Evolutionary conservation across 2,888 invertebrate genomes (phyloP), one percentile per base, ranked within the genome.

Genomic region (Notodonta ziczac): DNA sequence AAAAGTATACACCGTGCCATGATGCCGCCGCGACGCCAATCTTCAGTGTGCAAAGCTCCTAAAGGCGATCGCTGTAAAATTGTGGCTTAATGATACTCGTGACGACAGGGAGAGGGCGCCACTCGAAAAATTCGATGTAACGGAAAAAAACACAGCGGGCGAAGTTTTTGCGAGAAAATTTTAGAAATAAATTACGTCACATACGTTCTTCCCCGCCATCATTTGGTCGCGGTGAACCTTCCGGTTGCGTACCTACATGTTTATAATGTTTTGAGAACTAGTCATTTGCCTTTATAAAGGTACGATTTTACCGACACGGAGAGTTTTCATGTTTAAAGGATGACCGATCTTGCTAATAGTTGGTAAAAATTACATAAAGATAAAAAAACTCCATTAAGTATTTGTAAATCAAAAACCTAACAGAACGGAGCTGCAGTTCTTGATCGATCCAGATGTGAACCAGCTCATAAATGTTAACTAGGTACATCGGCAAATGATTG

Each of bases 151-250:
- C 76, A 80, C 77, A 78, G 77, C 73, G 73, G 76, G 70, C 74
- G 77, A 87, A 88, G 81, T 88, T 89, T 89, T 87, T 86, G 84
- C 84, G 83, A 84, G 83, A 83, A 83, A 88, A 88, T 89, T 89
- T 87, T 82, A 82, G 82, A 87, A 87, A 89, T 89, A 90, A 90
- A 91, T 91, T 86, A 89, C 84, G 85, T 86, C 87, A 86, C 88
- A 88, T 83, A 83, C 88, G 87, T 83, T 89, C 87, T 84, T 83
- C 84, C 84, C 84, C 86, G 76, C 87, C 86, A 87, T 89, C 89
- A 90, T 89, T 90, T 85, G 87, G 89, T 84, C 85, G 77, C 81
- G 73, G 73, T 81, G 80, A 86, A 87, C 82, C 87, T 87, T 84
- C 76, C 78, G 81, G 77, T 73, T 82, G 80, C 83, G 81, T 85